Evolutionary conservation across 2,113 vertebrate genomes (phyloP), one percentile per base, ranked within the genome.

Genomic region (Oncorhynchus nerka): DNA sequence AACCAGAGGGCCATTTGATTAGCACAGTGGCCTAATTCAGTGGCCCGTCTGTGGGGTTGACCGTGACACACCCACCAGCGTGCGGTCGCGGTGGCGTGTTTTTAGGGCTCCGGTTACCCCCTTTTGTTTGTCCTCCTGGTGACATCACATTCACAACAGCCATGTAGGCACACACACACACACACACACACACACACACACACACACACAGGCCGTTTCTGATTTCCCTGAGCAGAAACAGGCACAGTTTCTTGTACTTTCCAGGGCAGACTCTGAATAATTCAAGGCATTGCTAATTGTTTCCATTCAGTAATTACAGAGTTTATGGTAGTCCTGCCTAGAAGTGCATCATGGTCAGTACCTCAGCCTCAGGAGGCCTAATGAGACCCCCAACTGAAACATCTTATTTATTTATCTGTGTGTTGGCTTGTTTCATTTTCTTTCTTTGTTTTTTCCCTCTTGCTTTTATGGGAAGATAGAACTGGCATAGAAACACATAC

Each of bases 251-350:
- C 59, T 65, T 68, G 62, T 73, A 48, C 22, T 49, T 84, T 80
- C 48, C 51, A 73, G 75, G 76, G 68, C 49, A 74, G 62, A 73
- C 71, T 45, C 39, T 81, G 51, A 81, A 83, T 83, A 78, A 83
- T 85, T 76, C 68, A 83, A 78, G 34, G 49, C 4, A 22, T n/a
- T 72, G 65, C 79, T 79, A 86, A 86, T 83, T 68, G 75, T 83
- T 83, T 83, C 70, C 81, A 82, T 82, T 76, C 68, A 81, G 76
- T 75, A 78, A 68, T 83, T 83, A 68, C 68, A 74, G 11, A 74
- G 61, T 66, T 75, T 75, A 75, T 76, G 30, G 73, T 79, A 68
- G 51, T 45, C 77, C 66, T 4, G 11, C 2, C 34, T 51, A 66
- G 28, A 64, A 55, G 51, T 55, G 51, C 16, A 16, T 55, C 51